Base-by-base conservation (phyloP, 2,113 vertebrate species). In the Puntigrus tetrazona region DNA sequence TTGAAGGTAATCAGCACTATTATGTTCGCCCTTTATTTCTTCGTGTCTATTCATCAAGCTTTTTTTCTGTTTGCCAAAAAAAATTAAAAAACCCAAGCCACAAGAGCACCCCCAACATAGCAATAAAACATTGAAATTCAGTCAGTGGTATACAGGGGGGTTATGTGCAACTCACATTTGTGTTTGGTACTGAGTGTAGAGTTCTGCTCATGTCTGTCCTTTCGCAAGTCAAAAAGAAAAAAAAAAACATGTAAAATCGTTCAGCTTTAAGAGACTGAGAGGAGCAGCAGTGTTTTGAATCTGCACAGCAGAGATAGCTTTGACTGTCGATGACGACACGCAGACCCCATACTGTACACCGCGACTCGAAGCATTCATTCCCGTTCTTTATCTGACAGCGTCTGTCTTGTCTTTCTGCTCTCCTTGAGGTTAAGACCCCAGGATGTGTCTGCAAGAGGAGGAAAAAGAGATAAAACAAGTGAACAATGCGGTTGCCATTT, bases 271-370 rank as follows among this genome's bases (percentile, higher is more conserved):
- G 52, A 41, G 34, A 50, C 25, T 16, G 38, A 69, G 80, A 52
- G 72, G 18, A 84, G 57, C 43, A 45, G 74, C 50, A 57, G 52
- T 47, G 76, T 27, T 78, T 82, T 85, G 79, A 81, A 88, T 86
- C 85, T 88, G 88, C 63, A 70, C 25, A 65, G 78, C 55, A 57
- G 79, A 83, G 88, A 88, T 88, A 87, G 80, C 88, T 88, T 87
- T 87, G 36, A 85, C 38, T 34, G 36, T 61, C n/a, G 18, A 75
- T 52, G 55, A 79, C 16, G 61, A 67, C 76, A 70, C 34, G n/a
- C 29, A 34, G 43, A 50, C 5, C 36, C 25, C 22, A 45, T 47
- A 70, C 76, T 25, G 22, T 78, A 41, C 6, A 9, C 52, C 43
- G 41, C 7, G 27, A 70, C 79, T 59, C 14, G 0, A 27, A 59